phyloP scores from a whole-genome alignment of 2,113 vertebrate genomes.

The Sylvia atricapilla region DNA sequence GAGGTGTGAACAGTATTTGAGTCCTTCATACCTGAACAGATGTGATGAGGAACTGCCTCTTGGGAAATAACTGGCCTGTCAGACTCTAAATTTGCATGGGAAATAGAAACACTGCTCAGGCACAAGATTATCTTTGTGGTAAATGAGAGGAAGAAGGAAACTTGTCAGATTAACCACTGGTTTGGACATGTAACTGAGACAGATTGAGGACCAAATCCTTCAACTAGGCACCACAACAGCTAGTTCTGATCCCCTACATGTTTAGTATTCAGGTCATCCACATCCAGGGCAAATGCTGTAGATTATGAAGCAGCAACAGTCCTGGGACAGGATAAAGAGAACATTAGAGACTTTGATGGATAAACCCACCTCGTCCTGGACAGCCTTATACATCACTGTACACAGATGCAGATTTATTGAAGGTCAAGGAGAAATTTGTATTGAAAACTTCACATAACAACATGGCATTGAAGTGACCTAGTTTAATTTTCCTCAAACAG shows the following conservation, averaged over 20 bases:
- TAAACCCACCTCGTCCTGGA: neutral
- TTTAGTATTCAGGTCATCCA: neutral
- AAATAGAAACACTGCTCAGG: neutral
- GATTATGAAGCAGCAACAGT: neutral
- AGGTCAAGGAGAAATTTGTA: neutral
- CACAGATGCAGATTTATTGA: neutral
- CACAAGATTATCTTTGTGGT: neutral
- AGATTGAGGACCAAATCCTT: neutral
- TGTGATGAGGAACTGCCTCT: neutral
- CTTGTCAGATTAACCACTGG: neutral
- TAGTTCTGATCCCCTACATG: neutral
- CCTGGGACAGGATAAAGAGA: neutral
- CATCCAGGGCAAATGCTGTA: neutral
- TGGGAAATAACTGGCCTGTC: neutral
- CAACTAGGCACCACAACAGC: neutral
- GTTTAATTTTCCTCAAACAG: neutral
- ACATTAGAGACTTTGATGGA: neutral
- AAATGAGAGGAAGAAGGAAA: neutral
- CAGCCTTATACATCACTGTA: neutral
- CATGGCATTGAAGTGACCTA: neutral
- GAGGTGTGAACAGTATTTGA: neutral
- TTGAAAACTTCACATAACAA: neutral
- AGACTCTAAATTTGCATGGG: neutral
- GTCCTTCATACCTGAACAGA: neutral
- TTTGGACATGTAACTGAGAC: neutral